Conservation (phyloP, 1,140 invertebrate genomes). For the Panonychus citri region DNA sequence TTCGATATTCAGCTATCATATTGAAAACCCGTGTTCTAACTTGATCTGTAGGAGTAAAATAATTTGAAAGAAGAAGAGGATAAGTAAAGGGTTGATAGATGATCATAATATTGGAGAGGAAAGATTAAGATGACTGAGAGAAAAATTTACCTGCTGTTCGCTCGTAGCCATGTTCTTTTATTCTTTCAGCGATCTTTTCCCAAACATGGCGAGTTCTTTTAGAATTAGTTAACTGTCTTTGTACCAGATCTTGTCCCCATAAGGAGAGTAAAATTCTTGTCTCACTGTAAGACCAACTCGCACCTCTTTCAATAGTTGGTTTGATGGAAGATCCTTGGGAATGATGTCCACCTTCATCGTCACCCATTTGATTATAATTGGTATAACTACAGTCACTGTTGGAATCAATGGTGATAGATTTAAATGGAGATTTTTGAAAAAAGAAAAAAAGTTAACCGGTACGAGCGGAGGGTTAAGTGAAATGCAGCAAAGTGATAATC, state of each 20-base stretch:
- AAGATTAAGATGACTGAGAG: no score
- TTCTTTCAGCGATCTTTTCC: conserved; percentile 10
- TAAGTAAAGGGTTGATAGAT: neutral
- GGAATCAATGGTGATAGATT: no score
- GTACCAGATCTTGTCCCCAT: conserved; percentile 12
- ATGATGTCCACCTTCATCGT: neutral
- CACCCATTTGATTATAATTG: neutral
- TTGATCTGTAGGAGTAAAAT: conserved; percentile 3
- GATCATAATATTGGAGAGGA: neutral
- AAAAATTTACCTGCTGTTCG: conserved; percentile 7
- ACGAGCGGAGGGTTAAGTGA: no score
- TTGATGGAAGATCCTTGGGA: neutral
- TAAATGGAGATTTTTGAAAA: no score
- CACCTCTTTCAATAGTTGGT: conserved; percentile 9
- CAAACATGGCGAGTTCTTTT: conserved; percentile 11
- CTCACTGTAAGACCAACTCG: conserved; percentile 9
- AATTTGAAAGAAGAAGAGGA: neutral
- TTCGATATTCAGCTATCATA: conserved; percentile 12
- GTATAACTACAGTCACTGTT: neutral
- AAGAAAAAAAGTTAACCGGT: no score
- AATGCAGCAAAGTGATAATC: no score
- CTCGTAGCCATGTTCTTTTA: conserved; percentile 7
- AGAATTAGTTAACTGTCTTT: conserved; percentile 9
- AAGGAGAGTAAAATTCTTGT: conserved; percentile 8
- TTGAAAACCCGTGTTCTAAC: conserved; percentile 12